Evolutionary conservation across 1,140 invertebrate genomes (phyloP), one percentile per base, ranked within the genome.

Genomic region (Calliopsis andreniformis): DNA sequence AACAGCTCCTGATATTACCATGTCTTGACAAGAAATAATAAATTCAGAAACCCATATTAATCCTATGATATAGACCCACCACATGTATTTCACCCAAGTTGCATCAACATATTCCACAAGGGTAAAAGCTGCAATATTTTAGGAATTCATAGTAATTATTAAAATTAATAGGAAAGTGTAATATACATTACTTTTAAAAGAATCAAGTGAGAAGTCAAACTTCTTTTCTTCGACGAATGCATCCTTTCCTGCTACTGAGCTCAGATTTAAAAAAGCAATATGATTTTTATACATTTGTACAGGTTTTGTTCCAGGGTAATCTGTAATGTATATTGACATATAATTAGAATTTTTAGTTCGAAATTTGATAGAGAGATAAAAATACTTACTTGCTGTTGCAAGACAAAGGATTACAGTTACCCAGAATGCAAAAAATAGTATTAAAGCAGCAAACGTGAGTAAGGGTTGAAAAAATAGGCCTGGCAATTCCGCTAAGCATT

Each of bases 41-140:
- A 98, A 98, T 92, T 98, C 97, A 23, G 96, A 95, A 0, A 95
- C 95, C 97, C 97, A 98, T 67, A 98, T 94, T 0, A 98, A 92
- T 25, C 96, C 97, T 56, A 98, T 95, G 16, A 98, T 93, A 88
- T 97, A 97, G 71, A 98, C 94, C 97, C 97, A 98, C 95, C 97
- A 98, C 95, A 97, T 96, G 69, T 96, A 96, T 82, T 96, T 95
- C 20, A 98, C 94, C 93, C 96, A 96, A 47, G 93, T 93, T 18
- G 94, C 93, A 86, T 96, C 95, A 64, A 93, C 89, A 87, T 95
- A 97, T 79, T 96, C 94, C 35, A 96, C 93, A 5, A 94, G 90
- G 18, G 93, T 93, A 73, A 95, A 94, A 70, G 93, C 94, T 95
- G 71, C 49, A 86, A 88, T 51, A 56, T 53, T 56, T 66, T 49